Evolutionary conservation across 2,797 vertebrate species (phyloP), one percentile per base, ranked within the genome.

Genomic region (Dipus sagitta): DNA sequence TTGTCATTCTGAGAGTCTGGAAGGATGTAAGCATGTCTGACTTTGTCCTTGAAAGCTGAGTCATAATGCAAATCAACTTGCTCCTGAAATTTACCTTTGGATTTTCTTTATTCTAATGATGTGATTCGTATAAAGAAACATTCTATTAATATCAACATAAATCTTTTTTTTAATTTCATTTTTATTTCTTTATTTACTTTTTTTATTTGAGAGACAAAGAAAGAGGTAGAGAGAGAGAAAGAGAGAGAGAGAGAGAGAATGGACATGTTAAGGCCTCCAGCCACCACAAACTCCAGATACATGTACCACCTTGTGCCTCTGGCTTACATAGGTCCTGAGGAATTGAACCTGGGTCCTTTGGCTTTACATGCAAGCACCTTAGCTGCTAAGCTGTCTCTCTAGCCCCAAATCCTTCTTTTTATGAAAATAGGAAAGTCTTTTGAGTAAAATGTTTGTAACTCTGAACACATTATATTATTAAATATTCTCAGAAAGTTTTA

Each of bases 21-120:
- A 84, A 83, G 12, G 21, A 24, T 47, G 0, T 34, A 34, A 9
- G 11, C 54, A 64, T 77, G 85, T 90, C 34, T 71, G 3, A 58
- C 20, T 93, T 79, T 71, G 71, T 76, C 34, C 75, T 94, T 86
- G 88, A 90, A n/a, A 92, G 71, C 38, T 90, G 85, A 95, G 52
- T 95, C 90, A 92, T 64, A 64, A 52, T 34, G 34, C 32, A 81
- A 72, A 80, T 93, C 8, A 17, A 75, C 38, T 86, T 91, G 54
- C 54, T 81, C 58, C 64, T 91, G 75, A 60, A 88, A 67, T n/a
- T 82, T 92, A 70, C 14, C 94, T 47, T 78, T 92, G 14, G 52
- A 89, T 42, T 82, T 89, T 84, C 26, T 90, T 52, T 47, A 52
- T 70, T 38, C 60, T 78, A 90, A 60, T 58, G 26, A 71, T 86